Percentiles rank a stretch among this genome's conserved stretches.
Evolutionary conservation across 1,140 invertebrate species (phyloP).

Genomic region (Centruroides sculpturatus): DNA sequence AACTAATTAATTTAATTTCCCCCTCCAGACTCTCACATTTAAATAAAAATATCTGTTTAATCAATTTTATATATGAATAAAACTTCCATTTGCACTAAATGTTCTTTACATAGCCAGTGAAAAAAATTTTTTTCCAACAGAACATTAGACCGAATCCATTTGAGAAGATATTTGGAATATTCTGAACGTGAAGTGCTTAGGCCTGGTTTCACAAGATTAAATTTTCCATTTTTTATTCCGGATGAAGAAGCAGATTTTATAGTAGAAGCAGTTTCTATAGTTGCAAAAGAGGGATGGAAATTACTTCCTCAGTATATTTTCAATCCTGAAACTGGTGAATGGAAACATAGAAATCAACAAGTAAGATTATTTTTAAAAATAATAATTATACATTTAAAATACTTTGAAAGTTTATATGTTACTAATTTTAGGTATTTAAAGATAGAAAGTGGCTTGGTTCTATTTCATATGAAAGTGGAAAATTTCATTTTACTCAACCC

Average conservation of each 20-base stretch:
- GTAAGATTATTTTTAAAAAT: conserved; percentile 22
- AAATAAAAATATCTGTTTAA: too few relatives aligned
- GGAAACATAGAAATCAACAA: conserved; percentile 65
- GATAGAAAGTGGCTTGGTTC: conserved; percentile 67
- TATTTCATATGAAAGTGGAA: conserved; percentile 58
- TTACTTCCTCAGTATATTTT: conserved; percentile 71
- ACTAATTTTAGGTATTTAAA: conserved; percentile 39
- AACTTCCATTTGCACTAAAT: not conserved
- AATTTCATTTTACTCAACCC: conserved; percentile 40
- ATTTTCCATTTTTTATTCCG: conserved; percentile 69
- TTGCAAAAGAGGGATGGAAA: conserved; percentile 77
- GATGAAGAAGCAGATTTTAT: conserved; percentile 66
- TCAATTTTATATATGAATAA: too few relatives aligned
- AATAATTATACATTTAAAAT: not conserved
- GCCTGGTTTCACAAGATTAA: conserved; percentile 73
- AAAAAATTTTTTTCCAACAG: conserved; percentile 23
- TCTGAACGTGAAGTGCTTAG: conserved; percentile 55
- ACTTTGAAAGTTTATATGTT: not conserved
- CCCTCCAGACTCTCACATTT: too few relatives aligned
- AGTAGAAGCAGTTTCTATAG: conserved; percentile 68
- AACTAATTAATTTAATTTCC: too few relatives aligned
- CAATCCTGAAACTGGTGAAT: conserved; percentile 75
- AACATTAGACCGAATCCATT: conserved; percentile 42
- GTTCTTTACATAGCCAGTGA: not conserved
- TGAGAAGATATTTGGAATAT: conserved; percentile 42